Evolutionary conservation across 2,113 vertebrate genomes (phyloP).

Genomic region (Phalacrocorax brasilianus): DNA sequence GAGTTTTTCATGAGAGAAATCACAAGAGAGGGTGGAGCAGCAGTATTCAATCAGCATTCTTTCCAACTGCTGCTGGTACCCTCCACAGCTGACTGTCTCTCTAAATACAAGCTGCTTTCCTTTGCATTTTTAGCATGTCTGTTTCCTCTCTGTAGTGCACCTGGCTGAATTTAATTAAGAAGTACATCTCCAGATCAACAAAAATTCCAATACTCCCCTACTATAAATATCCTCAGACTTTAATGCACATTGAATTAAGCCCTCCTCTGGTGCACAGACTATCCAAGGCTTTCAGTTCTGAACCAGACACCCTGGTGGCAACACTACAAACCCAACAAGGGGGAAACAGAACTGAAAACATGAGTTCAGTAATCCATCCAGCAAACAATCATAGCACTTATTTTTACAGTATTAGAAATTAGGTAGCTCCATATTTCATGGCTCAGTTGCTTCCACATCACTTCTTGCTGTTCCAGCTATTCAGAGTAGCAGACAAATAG

Average conservation of each 20-base stretch:
- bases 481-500: background rate
- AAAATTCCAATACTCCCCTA: conserved; percentile 28
- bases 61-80: background rate
- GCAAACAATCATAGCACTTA: background rate
- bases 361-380: background rate
- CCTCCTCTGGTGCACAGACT: background rate
- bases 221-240: conserved; percentile 58
- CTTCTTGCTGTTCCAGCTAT: background rate
- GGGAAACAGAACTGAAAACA: background rate
- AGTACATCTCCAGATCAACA: conserved; percentile 7
- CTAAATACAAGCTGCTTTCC: background rate
- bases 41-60: background rate
- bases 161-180: conserved; percentile 65
- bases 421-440: background rate
- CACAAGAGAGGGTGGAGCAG: background rate
- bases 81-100: background rate
- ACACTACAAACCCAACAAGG: background rate
- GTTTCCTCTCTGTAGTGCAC: background rate
- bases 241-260: conserved; percentile 66
- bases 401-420: background rate
- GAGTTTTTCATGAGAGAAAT: background rate
- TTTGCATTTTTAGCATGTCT: conserved; percentile 31
- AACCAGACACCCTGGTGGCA: background rate
- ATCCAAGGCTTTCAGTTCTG: background rate
- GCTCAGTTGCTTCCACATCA: background rate